phyloP scores from a whole-genome alignment of 2,113 vertebrate species.

The Amazona guildingii region DNA sequence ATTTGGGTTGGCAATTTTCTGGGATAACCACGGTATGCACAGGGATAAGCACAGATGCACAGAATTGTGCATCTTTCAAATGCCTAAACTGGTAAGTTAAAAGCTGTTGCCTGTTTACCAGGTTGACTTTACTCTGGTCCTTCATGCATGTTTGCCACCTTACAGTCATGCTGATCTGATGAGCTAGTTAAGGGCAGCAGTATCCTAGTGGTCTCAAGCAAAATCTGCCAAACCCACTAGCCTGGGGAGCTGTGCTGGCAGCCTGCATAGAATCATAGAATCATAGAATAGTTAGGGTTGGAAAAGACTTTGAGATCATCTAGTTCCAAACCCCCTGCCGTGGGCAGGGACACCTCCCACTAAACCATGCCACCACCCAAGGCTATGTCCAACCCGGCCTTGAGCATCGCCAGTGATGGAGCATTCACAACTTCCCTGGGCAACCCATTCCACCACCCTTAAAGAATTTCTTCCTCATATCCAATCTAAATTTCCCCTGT shows the following conservation, averaged over 20 bases:
- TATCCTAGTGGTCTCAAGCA: background rate
- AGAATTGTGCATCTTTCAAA: background rate
- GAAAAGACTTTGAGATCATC: too few species aligned
- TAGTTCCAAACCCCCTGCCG: too few species aligned
- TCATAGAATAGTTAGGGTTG: too few species aligned
- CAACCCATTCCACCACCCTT: too few species aligned
- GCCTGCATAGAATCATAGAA: background rate
- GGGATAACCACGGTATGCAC: accelerated
- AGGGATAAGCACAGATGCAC: too few species aligned
- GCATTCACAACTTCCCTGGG: too few species aligned
- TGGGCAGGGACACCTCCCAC: too few species aligned
- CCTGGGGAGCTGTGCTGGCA: background rate
- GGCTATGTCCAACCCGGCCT: too few species aligned
- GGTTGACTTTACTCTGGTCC: background rate
- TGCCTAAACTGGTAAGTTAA: background rate
- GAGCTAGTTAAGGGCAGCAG: background rate
- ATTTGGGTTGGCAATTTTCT: background rate
- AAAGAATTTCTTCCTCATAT: too few species aligned
- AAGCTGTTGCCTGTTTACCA: background rate
- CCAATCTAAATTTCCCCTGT: too few species aligned
- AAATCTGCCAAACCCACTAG: background rate
- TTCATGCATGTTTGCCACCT: background rate
- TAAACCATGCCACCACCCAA: too few species aligned
- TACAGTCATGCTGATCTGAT: accelerated
- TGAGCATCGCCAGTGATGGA: too few species aligned